These are phyloP conservation scores for Drosophila paulistorum DNA, from an alignment of 1,140 invertebrate species.

Conservation along the genomic window DNA sequence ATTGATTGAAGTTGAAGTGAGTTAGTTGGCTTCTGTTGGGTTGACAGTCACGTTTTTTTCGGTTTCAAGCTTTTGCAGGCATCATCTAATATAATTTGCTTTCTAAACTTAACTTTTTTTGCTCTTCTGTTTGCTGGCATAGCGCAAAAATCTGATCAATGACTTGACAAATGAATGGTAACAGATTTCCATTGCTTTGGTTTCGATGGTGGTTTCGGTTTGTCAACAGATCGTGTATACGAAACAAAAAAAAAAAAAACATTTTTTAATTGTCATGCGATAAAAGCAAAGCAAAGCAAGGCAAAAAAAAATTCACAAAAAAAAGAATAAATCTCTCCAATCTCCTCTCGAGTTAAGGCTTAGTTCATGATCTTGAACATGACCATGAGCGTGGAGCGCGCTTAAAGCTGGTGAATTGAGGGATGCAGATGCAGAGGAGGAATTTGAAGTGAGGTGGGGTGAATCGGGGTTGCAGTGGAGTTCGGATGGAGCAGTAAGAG, in stretches of 20 bases:
- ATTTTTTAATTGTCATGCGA: constrained; percentile 25
- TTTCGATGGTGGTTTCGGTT: constrained; percentile 1
- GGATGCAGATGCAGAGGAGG: not conserved
- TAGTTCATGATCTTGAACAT: constrained; percentile 25
- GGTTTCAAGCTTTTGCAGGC: not conserved
- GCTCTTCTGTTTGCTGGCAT: not conserved
- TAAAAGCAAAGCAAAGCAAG: constrained; percentile 5
- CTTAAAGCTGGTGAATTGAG: constrained; percentile 5
- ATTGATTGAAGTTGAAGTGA: constrained; percentile 16
- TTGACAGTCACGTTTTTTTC: constrained; percentile 16
- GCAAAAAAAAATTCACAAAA: not conserved
- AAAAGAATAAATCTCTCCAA: constrained; percentile 9
- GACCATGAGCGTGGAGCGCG: constrained; percentile 13
- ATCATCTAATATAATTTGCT: constrained; percentile 23
- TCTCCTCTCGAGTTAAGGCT: constrained; percentile 19
- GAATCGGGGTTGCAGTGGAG: not conserved
- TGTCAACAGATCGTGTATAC: constrained; percentile 21
- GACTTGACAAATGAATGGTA: constrained; percentile 24
- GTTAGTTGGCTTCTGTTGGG: constrained; percentile 19
- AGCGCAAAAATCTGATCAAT: constrained; percentile 19
- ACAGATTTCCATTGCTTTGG: constrained; percentile 16
- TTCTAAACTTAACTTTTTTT: constrained; percentile 3
- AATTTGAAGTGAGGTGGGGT: not conserved
- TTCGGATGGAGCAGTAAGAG: not conserved
- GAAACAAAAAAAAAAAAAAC: constrained; percentile 10